phyloP scores from a whole-genome alignment of 2,888 invertebrate genomes.

The Villa cingulata region DNA sequence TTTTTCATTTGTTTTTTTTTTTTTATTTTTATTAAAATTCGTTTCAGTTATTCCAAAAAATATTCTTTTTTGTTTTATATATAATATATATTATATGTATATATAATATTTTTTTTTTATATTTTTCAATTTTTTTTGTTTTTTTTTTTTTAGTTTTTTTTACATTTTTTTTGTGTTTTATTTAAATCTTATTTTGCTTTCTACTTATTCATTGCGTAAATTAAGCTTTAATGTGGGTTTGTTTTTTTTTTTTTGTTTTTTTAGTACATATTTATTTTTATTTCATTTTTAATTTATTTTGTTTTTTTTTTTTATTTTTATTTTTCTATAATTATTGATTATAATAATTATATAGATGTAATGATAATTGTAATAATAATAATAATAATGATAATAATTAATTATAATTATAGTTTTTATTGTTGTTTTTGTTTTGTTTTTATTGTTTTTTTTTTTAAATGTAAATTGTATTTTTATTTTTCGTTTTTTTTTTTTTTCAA shows the following conservation, averaged over 20 bases:
- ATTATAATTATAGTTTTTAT: too few species aligned
- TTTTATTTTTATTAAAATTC: constrained; percentile 7
- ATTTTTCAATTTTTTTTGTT: constrained; percentile 1
- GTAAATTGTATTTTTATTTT: neutral
- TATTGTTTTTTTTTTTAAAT: neutral
- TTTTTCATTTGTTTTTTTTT: too few species aligned
- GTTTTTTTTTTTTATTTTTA: neutral
- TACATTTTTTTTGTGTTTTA: neutral
- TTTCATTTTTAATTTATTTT: neutral
- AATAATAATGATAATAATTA: too few species aligned
- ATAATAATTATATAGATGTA: neutral
- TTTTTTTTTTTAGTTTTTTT: constrained; percentile 1
- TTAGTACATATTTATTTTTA: neutral
- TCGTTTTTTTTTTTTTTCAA: neutral
- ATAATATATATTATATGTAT: neutral
- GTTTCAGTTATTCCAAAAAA: constrained; percentile 8
- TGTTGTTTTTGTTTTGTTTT: too few species aligned
- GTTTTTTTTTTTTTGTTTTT: neutral
- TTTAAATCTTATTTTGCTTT: neutral
- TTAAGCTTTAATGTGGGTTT: neutral
- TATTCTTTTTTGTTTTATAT: constrained; percentile 3
- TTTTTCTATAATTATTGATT: neutral
- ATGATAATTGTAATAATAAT: neutral
- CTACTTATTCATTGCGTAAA: neutral
- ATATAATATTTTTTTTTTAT: neutral